These are phyloP conservation scores for Poeciliopsis turneri DNA, from an alignment of 2,797 vertebrate species.

Conservation along the genomic window DNA sequence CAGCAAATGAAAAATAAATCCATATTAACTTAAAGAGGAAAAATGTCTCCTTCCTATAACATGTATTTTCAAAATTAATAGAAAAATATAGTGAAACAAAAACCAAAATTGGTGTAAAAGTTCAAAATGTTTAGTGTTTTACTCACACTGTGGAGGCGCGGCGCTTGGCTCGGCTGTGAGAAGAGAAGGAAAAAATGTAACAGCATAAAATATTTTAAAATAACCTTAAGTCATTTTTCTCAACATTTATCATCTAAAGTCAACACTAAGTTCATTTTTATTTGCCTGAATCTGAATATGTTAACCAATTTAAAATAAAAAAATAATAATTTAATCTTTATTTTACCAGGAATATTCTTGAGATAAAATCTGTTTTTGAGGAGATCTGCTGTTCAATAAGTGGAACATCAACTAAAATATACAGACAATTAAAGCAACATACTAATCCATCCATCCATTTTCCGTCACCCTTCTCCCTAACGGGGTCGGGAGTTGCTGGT, in stretches of 20 bases:
- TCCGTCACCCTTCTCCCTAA: no score
- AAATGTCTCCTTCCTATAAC: not conserved
- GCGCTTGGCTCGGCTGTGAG: accelerated
- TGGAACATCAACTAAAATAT: not conserved
- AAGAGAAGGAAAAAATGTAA: conserved; percentile 16
- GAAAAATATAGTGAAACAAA: not conserved
- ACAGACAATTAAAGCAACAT: not conserved
- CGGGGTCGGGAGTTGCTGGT: no score
- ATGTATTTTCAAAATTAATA: not conserved
- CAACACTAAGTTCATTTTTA: not conserved
- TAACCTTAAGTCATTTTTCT: not conserved
- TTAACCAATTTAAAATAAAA: not conserved
- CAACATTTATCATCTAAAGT: not conserved
- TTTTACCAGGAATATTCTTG: not conserved
- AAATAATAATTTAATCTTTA: not conserved
- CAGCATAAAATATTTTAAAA: not conserved
- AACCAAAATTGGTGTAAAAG: not conserved
- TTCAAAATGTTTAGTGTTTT: not conserved
- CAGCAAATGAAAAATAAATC: not conserved
- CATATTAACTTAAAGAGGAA: not conserved
- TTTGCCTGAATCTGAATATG: not conserved
- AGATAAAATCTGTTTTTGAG: not conserved
- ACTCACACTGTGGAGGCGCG: conserved; percentile 18
- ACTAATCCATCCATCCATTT: no score
- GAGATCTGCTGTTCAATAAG: not conserved